These are phyloP conservation scores for Galerucella nymphaeae DNA, from an alignment of 2,888 invertebrate species.

Conservation along the genomic window DNA sequence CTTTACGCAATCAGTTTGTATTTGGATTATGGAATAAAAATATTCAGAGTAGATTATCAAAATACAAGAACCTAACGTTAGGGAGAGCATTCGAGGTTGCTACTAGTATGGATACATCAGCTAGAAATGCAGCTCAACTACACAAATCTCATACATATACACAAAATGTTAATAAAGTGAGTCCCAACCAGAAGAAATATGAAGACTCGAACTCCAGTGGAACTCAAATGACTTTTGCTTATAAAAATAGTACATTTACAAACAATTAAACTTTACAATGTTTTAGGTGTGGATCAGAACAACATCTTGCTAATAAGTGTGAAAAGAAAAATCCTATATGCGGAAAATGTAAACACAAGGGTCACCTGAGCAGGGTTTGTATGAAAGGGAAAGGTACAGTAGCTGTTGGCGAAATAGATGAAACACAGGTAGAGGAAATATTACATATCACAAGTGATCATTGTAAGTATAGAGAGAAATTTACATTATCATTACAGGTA, in stretches of 20 bases:
- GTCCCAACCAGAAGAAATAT: too few species aligned
- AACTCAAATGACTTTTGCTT: not conserved
- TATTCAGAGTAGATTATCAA: conserved; percentile 49
- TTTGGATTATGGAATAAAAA: conserved; percentile 46
- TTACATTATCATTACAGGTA: conserved; percentile 11
- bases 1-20: conserved; percentile 51
- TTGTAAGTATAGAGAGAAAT: conserved; percentile 16
- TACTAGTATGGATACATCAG: conserved; percentile 11
- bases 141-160: too few species aligned
- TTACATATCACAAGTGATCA: not conserved
- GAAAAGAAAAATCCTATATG: conserved; percentile 6
- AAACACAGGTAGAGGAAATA: conserved; percentile 5
- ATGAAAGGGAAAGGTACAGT: conserved; percentile 7
- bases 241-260: not conserved
- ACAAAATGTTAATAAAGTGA: too few species aligned
- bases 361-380: conserved; percentile 12
- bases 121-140: too few species aligned
- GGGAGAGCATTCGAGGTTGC: conserved; percentile 36
- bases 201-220: too few species aligned
- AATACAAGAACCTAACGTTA: conserved; percentile 45
- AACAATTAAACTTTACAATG: too few species aligned
- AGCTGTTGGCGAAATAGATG: conserved; percentile 6
- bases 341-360: conserved; percentile 11
- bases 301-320: conserved; percentile 50
- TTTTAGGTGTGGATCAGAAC: conserved; percentile 35